A percentile compares a stretch with the other conserved stretches of the same genome.
Evolutionary conservation across 2,113 vertebrate species (phyloP).

Genomic region (Ibidorhyncha struthersii): DNA sequence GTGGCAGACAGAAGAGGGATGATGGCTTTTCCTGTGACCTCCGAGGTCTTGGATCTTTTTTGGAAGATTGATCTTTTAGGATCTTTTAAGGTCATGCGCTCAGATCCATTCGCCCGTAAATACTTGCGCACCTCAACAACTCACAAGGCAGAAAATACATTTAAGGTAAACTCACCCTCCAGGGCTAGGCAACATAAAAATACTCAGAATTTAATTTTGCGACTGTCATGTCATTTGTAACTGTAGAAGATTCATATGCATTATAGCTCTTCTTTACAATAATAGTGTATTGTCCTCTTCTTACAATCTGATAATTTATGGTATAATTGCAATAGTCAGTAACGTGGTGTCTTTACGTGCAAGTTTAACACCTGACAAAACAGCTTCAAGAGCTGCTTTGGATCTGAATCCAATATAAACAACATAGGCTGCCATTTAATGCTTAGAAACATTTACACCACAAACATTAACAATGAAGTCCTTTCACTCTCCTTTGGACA

Average conservation of each 20-base stretch:
- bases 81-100: fast-evolving
- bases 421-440: constrained; percentile 19
- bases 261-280: not conserved
- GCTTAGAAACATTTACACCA: constrained; percentile 28
- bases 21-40: not conserved
- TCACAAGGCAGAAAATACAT: not conserved
- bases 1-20: not conserved
- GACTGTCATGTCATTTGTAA: not conserved
- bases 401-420: constrained; percentile 51
- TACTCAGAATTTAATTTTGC: not conserved
- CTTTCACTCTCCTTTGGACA: constrained; percentile 17
- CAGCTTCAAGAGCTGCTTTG: constrained; percentile 44
- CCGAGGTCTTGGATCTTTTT: not conserved
- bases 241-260: not conserved
- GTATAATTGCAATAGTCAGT: constrained; percentile 7
- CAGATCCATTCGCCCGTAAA: not conserved
- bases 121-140: not conserved
- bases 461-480: constrained; percentile 41
- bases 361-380: constrained; percentile 63
- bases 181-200: not conserved
- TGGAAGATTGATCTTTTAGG: too few relatives aligned
- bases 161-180: not conserved
- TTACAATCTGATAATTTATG: not conserved
- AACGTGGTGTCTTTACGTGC: not conserved
- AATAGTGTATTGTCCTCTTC: not conserved